phyloP scores from a whole-genome alignment of 2,888 invertebrate genomes.

The Melikaiella ostensackeni region DNA sequence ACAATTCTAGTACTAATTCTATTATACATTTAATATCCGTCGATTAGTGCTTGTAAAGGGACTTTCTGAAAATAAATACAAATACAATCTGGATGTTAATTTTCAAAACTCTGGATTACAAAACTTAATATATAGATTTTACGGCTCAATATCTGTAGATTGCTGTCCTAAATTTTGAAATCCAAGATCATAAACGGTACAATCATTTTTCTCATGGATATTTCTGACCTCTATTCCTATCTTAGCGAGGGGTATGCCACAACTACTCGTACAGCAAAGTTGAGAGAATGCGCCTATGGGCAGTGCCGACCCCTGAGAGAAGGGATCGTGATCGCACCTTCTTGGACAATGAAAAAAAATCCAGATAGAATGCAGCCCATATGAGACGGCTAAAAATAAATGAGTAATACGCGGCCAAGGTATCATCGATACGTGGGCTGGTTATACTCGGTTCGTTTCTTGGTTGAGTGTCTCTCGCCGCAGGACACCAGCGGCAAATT shows the following conservation, averaged over 20 bases:
- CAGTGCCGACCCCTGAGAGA: constrained; percentile 38
- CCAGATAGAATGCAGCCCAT: constrained; percentile 34
- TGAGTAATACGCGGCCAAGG: constrained; percentile 38
- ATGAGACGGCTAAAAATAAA: constrained; percentile 43
- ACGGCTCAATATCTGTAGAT: no score
- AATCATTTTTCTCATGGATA: no score
- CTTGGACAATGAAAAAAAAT: constrained; percentile 50
- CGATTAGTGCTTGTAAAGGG: no score
- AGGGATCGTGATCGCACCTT: constrained; percentile 55
- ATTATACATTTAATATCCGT: no score
- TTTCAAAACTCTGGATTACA: no score
- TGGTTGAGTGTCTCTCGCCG: constrained; percentile 50
- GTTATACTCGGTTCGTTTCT: constrained; percentile 1
- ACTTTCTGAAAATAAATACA: no score
- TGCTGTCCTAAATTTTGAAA: no score
- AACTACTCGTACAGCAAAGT: background rate
- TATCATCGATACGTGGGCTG: constrained; percentile 54
- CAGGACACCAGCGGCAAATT: constrained; percentile 60
- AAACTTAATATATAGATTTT: no score
- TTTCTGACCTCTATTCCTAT: background rate
- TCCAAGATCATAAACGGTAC: no score
- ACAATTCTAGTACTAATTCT: no score
- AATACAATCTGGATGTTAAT: no score
- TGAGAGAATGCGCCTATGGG: background rate
- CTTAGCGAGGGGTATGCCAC: background rate